Evolutionary conservation across 2,113 vertebrate genomes (phyloP).

Genomic region (Candoia aspera): DNA sequence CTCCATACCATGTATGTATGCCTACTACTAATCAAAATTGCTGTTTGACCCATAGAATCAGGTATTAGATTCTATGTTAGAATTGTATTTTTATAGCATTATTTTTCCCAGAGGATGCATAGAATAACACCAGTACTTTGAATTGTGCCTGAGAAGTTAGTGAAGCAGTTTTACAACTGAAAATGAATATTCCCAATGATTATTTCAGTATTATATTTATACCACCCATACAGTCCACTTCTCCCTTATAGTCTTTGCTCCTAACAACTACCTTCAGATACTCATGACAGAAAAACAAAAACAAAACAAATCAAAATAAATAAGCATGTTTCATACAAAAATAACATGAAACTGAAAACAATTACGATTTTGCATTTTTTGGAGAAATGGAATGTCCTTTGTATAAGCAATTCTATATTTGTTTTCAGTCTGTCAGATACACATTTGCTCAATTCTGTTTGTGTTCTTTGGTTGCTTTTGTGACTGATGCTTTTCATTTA

Average conservation of each 20-base stretch:
- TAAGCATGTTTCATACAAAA: neutral
- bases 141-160: neutral
- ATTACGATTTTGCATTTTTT: neutral
- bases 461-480: neutral
- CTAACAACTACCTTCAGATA: neutral
- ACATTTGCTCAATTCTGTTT: neutral
- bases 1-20: neutral
- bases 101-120: neutral
- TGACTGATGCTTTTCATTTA: neutral
- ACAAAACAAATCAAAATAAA: neutral
- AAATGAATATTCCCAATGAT: neutral
- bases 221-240: neutral
- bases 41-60: neutral
- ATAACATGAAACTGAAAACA: neutral
- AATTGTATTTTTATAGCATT: neutral
- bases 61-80: neutral
- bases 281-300: neutral
- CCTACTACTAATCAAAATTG: neutral
- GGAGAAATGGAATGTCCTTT: neutral
- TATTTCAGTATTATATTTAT: neutral
- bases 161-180: neutral
- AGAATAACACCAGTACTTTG: neutral
- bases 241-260: neutral
- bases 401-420: neutral
- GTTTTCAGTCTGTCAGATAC: neutral